Base-by-base conservation (phyloP, 2,888 invertebrate species). In the Campaea margaritaria region DNA sequence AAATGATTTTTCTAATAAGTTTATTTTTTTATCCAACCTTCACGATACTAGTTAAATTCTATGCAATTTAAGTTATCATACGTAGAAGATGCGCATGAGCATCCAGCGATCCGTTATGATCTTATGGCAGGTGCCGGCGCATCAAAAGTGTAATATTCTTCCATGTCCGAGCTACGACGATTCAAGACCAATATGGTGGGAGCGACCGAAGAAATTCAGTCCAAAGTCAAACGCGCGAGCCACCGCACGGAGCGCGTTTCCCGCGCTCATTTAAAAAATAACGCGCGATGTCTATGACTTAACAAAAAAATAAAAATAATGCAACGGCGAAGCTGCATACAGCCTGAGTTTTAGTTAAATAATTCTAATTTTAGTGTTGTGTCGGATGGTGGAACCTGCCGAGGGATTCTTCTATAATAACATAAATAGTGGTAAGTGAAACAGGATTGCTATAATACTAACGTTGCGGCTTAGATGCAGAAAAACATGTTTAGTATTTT, bases 121-220 rank as follows among this genome's bases (percentile, higher is more conserved):
- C 38, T 50, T 39, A 47, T 38, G 46, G 46, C 60, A 54, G 60
- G 55, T 59, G 60, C 45, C 51, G 36, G 7, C 45, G 39, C 13
- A 44, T 13, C 39, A 45, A 43, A 58, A 27, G 31, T 14, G 14
- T 39, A 14, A 12, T 59, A 43, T 57, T 61, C 55, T 63, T n/a
- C n/a, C n/a, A 59, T 54, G 55, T 43, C 49, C 31, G 53, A 64
- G 54, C 66, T 61, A 63, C 61, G 48, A 50, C 60, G 58, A 31
- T 31, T 31, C 31, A 31, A 31, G 31, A 53, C 28, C 42, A 55
- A 55, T 38, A 45, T 63, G 67, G 67, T 55, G 67, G 69, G 64
- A 67, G 76, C 67, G 64, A 67, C 75, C 67, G 74, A 82, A 78
- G 77, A 82, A 82, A 82, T 75, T 85, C 86, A 89, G 89, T 89